Conservation (phyloP, 2,797 vertebrate species). For the Sphenodon punctatus region DNA sequence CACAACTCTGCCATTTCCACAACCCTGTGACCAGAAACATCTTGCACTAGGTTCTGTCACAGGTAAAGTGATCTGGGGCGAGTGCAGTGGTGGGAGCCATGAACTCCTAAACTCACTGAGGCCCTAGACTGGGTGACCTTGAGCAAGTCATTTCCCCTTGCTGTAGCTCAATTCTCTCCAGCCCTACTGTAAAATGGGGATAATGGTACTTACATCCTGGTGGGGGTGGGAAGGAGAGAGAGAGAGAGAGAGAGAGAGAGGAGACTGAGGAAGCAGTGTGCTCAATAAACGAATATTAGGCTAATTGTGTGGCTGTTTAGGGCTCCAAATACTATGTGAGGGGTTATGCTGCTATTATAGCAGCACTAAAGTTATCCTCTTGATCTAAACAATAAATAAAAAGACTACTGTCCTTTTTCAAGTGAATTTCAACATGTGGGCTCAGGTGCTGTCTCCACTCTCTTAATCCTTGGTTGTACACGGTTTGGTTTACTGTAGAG, state of each 20-base stretch:
- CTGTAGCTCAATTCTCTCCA: background rate
- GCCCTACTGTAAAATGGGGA: background rate
- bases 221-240: too few species aligned
- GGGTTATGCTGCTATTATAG: background rate
- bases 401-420: background rate
- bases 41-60: background rate
- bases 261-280: background rate
- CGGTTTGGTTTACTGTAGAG: too few species aligned
- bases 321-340: background rate
- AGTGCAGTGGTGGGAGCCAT: background rate
- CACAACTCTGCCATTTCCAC: too few species aligned
- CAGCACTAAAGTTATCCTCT: background rate
- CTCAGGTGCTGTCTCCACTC: too few species aligned
- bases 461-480: too few species aligned
- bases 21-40: too few species aligned
- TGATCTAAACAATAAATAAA: too few species aligned
- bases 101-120: background rate
- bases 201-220: background rate
- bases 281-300: too few species aligned
- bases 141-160: background rate
- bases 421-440: background rate
- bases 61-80: background rate
- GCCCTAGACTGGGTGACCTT: background rate
- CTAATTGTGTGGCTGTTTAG: background rate
- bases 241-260: too few species aligned